phyloP scores from a whole-genome alignment of 2,113 vertebrate genomes.

The Corythoichthys haematopterus region DNA sequence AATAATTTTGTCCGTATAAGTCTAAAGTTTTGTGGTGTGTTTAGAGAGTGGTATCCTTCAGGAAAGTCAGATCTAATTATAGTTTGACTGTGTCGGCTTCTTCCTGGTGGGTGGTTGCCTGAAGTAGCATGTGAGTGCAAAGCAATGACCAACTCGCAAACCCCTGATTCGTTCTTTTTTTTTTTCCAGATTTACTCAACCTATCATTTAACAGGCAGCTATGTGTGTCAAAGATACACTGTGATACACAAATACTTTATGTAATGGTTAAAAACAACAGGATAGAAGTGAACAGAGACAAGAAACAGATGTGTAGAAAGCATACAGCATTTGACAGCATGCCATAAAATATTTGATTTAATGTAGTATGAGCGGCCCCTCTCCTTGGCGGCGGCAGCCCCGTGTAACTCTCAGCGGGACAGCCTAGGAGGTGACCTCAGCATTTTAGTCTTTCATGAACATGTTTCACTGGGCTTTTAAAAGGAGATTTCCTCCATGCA shows the following conservation, averaged over 20 bases:
- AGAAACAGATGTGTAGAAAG: constrained; percentile 25
- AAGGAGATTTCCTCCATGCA: constrained; percentile 26
- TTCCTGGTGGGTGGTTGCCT: constrained; percentile 24
- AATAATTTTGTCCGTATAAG: background rate
- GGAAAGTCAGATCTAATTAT: constrained; percentile 68
- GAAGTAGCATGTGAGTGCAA: constrained; percentile 25
- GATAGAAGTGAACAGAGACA: constrained; percentile 25
- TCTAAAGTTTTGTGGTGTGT: background rate
- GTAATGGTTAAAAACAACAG: constrained; percentile 15
- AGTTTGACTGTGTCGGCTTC: constrained; percentile 43
- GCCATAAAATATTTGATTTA: constrained; percentile 37
- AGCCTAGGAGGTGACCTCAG: constrained; percentile 37
- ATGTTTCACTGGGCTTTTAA: constrained; percentile 23
- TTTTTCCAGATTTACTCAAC: no score
- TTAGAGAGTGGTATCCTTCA: constrained; percentile 17
- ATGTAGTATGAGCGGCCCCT: constrained; percentile 24
- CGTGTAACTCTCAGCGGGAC: constrained; percentile 31
- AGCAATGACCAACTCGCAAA: constrained; percentile 16
- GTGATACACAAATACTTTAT: background rate
- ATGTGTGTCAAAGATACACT: background rate
- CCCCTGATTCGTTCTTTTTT: constrained; percentile 7
- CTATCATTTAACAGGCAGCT: background rate
- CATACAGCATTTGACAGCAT: constrained; percentile 27
- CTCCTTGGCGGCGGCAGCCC: constrained; percentile 3
- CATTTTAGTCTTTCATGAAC: constrained; percentile 36